Evolutionary conservation across 2,797 vertebrate genomes (phyloP), one percentile per base, ranked within the genome.

Genomic region (Alcedo quadribrachys): DNA sequence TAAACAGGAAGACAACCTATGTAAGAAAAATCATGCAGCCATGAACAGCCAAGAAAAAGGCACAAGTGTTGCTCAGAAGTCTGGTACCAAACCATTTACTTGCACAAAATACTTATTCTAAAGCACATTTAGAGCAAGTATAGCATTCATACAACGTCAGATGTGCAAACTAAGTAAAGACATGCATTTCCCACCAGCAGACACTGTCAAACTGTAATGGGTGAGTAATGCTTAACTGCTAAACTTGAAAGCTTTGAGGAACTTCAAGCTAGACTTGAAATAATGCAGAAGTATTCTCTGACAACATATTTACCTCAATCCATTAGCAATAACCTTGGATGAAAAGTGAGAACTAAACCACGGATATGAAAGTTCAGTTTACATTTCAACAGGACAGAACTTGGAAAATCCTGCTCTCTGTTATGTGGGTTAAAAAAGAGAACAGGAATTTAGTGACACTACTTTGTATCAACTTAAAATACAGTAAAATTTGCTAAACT

Each of bases 321-420:
- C 50, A 61, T n/a, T 75, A 86, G n/a, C 60, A 89, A 42, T 37
- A 60, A 73, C 12, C 28, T 22, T 48, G 35, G 27, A 18, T 30
- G 24, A 87, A 86, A 91, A 91, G 35, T 11, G 24, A 42, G 87
- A 93, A 93, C 77, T 84, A 89, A 81, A 81, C 55, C 22, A 81
- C 65, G 33, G 42, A 58, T 73, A 73, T 63, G 67, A 89, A 94
- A 92, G 43, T 73, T 75, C 35, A 40, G 33, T 78, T 83, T 51
- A 75, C 20, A 25, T 70, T 82, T 90, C 58, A 85, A 68, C 50
- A 80, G 9, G 61, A 69, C 33, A 83, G 61, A 95, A 92, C 57
- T 30, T 27, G 50, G 43, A 91, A 90, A 89, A 86, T 62, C 83
- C 73, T 87, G 54, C 69, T 90, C 65, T 28, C 32, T 66, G 28